Base-by-base conservation (phyloP, 2,113 vertebrate genomes). In the Rhea pennata region DNA sequence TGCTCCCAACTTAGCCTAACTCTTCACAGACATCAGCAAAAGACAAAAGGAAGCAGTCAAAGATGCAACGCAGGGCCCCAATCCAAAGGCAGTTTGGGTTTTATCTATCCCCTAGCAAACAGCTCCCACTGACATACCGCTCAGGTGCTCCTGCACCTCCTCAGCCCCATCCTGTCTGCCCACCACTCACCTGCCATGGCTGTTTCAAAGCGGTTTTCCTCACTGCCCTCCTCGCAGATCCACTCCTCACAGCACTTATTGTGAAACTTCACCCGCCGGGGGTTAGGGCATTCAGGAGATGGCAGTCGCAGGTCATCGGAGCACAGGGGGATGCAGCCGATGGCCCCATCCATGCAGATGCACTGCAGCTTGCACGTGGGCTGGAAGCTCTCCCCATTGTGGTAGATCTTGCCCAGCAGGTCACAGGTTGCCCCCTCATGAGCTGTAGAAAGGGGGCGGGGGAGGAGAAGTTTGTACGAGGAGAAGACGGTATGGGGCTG, bases 281-380 rank as follows among this genome's bases (percentile, higher is more conserved):
- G 98, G 50, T 65, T 96, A 1, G 98, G 98, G 82, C 98, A 98
- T 42, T 98, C 96, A 0, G 97, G 95, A 21, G 98, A 98, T 0
- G 98, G 98, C 87, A 98, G 97, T 11, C 69, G 96, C 73, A 98
- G 74, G 40, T 96, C 88, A 0, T 96, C 93, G 2, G 97, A 79
- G 94, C 98, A 98, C 33, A 97, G 97, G 0, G 98, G 98, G 82
- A 97, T 95, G 58, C 98, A 98, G 92, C 98, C 98, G 0, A 98
- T 97, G 94, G 98, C 98, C 5, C 98, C 98, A 0, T 98, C 98
- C 98, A 98, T 97, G 92, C 98, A 98, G 80, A 98, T 84, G 70
- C 98, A 98, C n/a, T 98, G 98, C 96, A 98, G 97, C 79, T 98
- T 98, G 93, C 98, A 98, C 44, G 89, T 98, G 93, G 98, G 98